These are phyloP conservation scores for Akabosia matsudoensis DNA, from an alignment of 1,140 invertebrate species.

Conservation along the genomic window DNA sequence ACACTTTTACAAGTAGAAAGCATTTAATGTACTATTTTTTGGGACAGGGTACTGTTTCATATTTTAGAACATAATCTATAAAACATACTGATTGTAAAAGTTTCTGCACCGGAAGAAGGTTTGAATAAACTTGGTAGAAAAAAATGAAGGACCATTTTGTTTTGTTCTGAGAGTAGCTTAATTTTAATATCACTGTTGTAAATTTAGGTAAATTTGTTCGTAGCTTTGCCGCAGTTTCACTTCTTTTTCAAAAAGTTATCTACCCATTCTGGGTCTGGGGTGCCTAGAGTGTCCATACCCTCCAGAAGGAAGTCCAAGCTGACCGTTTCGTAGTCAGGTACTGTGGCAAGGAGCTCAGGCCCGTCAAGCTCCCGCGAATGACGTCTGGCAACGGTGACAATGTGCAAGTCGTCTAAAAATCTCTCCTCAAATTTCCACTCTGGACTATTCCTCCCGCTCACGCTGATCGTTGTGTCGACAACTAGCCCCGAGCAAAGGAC, in stretches of 20 bases:
- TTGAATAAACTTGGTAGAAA: too few relatives aligned
- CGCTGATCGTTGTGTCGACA: conserved; percentile 65
- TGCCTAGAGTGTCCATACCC: neutral
- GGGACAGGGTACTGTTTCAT: too few relatives aligned
- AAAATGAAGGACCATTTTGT: too few relatives aligned
- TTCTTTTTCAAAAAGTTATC: conserved; percentile 15
- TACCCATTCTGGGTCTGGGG: neutral
- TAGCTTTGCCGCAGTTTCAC: too few relatives aligned
- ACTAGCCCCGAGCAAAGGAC: conserved; percentile 56
- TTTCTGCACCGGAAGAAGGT: too few relatives aligned
- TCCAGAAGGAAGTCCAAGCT: neutral
- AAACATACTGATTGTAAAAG: too few relatives aligned
- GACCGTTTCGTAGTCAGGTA: conserved; percentile 17
- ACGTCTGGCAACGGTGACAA: conserved; percentile 68
- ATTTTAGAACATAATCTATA: too few relatives aligned
- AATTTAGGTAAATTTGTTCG: too few relatives aligned
- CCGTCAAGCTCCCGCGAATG: neutral
- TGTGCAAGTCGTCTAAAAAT: conserved; percentile 71
- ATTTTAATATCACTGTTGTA: too few relatives aligned
- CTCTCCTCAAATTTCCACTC: conserved; percentile 85
- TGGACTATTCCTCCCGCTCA: conserved; percentile 60
- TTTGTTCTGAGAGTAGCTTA: too few relatives aligned
- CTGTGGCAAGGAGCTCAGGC: neutral
- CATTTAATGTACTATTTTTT: too few relatives aligned
- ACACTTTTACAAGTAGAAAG: too few relatives aligned